phyloP scores from a whole-genome alignment of 2,113 vertebrate genomes.

The Ictidomys tridecemlineatus region DNA sequence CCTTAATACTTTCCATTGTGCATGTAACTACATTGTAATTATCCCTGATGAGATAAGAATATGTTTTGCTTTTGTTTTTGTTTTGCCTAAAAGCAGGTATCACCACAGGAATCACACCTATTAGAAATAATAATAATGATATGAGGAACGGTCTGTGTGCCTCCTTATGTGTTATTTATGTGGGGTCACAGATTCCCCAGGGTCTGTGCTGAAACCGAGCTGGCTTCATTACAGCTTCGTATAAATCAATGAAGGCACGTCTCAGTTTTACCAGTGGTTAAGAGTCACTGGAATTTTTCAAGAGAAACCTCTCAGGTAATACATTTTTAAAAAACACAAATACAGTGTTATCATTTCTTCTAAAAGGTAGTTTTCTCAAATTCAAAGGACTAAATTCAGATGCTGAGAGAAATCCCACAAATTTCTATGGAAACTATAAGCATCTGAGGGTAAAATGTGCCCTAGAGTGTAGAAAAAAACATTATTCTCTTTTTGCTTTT shows the following conservation, averaged over 20 bases:
- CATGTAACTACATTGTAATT: constrained; percentile 24
- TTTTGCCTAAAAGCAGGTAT: neutral
- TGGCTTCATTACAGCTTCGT: constrained; percentile 68
- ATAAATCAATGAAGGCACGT: constrained; percentile 73
- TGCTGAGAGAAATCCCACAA: constrained; percentile 44
- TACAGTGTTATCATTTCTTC: constrained; percentile 50
- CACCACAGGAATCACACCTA: constrained; percentile 60
- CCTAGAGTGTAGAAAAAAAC: constrained; percentile 64
- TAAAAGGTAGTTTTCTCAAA: constrained; percentile 60
- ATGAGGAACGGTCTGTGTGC: constrained; percentile 50
- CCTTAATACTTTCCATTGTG: constrained; percentile 22
- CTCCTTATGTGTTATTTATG: constrained; percentile 72
- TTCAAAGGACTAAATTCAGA: constrained; percentile 56
- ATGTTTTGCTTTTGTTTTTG: neutral
- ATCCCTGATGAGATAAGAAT: constrained; percentile 57
- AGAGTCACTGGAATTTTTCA: constrained; percentile 55
- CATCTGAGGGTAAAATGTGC: constrained; percentile 53
- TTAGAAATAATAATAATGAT: constrained; percentile 70
- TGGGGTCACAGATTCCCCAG: constrained; percentile 56
- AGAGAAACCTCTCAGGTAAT: constrained; percentile 71
- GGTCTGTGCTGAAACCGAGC: constrained; percentile 47
- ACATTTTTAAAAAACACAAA: constrained; percentile 66
- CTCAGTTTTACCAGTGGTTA: constrained; percentile 66
- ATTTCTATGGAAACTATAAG: constrained; percentile 56
- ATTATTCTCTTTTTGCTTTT: constrained; percentile 65